These are phyloP conservation scores for Pomatorhinus ruficollis DNA, from an alignment of 2,113 vertebrate genomes.

Conservation along the genomic window DNA sequence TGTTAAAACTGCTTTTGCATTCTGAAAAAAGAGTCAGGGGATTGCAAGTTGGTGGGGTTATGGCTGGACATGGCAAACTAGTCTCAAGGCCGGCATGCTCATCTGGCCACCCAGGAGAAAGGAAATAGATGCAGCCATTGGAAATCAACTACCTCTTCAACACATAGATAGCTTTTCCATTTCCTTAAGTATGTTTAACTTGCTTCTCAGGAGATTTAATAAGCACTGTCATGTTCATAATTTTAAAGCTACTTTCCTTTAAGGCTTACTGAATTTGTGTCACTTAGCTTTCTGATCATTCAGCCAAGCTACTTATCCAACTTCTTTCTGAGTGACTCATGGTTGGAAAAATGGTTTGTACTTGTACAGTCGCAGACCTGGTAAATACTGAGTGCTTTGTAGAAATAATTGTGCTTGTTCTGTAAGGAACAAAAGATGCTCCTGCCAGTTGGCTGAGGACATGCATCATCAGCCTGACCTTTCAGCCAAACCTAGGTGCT, in stretches of 20 bases:
- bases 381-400: not conserved
- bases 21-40: not conserved
- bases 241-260: conserved; percentile 10
- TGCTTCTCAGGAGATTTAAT: not conserved
- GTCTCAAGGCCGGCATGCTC: not conserved
- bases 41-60: not conserved
- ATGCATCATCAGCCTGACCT: not conserved
- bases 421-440: not conserved
- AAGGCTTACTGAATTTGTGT: not conserved
- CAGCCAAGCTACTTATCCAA: not conserved
- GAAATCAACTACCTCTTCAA: not conserved
- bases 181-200: not conserved
- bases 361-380: conserved; percentile 15
- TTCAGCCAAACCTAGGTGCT: not conserved
- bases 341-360: not conserved
- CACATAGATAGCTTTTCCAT: not conserved
- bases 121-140: not conserved
- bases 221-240: not conserved
- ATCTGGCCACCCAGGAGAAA: not conserved
- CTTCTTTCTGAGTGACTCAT: not conserved
- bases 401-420: not conserved
- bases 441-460: not conserved
- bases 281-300: conserved; percentile 15
- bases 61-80: not conserved
- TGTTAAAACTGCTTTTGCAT: not conserved